phyloP scores from a whole-genome alignment of 2,797 vertebrate genomes.

The Spinus olivaceus region DNA sequence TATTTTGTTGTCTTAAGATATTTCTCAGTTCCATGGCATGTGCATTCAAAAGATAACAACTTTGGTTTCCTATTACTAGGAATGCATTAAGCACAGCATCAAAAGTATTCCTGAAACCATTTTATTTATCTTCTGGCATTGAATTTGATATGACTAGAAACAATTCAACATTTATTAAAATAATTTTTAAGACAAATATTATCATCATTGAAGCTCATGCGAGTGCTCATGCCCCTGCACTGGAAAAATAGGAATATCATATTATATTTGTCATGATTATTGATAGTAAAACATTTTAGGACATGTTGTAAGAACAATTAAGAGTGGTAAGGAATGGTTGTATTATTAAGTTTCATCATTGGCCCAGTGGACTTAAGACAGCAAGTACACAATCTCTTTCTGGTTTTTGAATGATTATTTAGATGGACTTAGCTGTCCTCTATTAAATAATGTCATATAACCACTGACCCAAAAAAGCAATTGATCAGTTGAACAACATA shows the following conservation, averaged over 20 bases:
- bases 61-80: not conserved
- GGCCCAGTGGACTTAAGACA: not conserved
- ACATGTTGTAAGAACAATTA: not conserved
- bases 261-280: not conserved
- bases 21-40: not conserved
- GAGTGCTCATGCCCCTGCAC: not conserved
- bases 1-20: not conserved
- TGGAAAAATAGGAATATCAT: not conserved
- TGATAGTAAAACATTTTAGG: not conserved
- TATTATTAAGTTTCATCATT: not conserved
- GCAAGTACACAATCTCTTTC: not conserved
- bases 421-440: not conserved
- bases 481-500: not conserved
- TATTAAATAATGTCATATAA: not conserved
- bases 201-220: not conserved
- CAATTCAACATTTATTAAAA: constrained; percentile 2
- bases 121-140: not conserved
- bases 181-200: not conserved
- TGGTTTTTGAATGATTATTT: not conserved
- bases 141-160: constrained; percentile 11
- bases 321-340: not conserved
- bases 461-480: not conserved
- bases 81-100: not conserved
- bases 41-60: not conserved
- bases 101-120: not conserved